A percentile compares a stretch with the other conserved stretches of the same genome.
Evolutionary conservation across 35 echinoderm and acorn worm species (phyloP).

Genomic region (Apostichopus japonicus): DNA sequence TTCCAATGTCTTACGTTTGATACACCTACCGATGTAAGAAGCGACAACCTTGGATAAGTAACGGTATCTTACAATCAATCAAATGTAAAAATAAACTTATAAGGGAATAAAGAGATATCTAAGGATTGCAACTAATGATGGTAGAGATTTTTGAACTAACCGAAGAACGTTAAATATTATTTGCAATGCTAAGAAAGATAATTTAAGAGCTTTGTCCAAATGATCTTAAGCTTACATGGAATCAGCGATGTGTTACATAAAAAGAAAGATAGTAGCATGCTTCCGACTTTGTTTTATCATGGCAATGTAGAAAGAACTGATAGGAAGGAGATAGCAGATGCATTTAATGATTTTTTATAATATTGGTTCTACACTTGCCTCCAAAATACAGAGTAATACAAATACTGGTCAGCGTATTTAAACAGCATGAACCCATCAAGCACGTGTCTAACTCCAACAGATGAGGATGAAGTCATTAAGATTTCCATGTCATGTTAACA

Average conservation of each 20-base stretch:
- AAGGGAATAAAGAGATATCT: background rate
- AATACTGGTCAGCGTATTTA: constrained; percentile 14
- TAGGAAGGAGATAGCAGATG: background rate
- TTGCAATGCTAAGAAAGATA: constrained; percentile 32
- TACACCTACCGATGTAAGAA: background rate
- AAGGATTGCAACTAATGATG: background rate
- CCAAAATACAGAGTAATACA: constrained; percentile 1
- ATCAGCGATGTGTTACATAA: constrained; percentile 1
- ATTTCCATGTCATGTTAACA: background rate
- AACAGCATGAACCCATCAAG: background rate
- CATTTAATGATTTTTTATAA: constrained; percentile 10
- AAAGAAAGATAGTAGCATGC: background rate
- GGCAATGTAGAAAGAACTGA: background rate
- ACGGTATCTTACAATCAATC: constrained; percentile 10
- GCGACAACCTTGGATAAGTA: constrained; percentile 6
- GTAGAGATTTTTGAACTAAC: background rate
- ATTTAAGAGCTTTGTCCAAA: background rate
- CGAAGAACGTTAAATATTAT: background rate
- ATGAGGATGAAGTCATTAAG: background rate
- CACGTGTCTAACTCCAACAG: background rate
- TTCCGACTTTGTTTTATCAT: background rate
- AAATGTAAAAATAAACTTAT: constrained; percentile 26
- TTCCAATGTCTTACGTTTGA: background rate
- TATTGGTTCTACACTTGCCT: background rate
- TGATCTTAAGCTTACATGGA: background rate